Percentiles rank a stretch among this genome's conserved stretches.
These are phyloP conservation scores for Silurus asotus DNA, from an alignment of 2,113 vertebrate genomes.

Conservation along the genomic window DNA sequence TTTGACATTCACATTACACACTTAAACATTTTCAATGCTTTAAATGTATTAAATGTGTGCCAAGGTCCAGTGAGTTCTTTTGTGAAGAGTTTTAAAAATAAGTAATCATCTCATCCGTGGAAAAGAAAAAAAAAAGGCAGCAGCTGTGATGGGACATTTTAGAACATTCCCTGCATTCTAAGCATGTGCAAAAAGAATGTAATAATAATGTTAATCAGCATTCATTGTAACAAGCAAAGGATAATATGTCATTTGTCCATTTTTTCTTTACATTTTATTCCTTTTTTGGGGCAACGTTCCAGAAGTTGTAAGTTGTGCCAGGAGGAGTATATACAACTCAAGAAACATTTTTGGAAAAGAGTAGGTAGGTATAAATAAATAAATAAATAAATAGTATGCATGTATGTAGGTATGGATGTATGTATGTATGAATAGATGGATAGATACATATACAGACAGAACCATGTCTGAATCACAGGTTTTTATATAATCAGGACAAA, in stretches of 20 bases:
- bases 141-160: conserved; percentile 18
- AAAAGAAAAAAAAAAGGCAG: background rate
- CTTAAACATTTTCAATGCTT: conserved; percentile 42
- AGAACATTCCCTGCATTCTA: conserved; percentile 10
- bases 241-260: background rate
- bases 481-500: background rate
- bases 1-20: conserved; percentile 50
- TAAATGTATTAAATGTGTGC: conserved; percentile 48
- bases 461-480: no score
- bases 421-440: background rate
- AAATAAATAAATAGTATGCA: background rate
- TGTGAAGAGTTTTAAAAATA: conserved; percentile 42
- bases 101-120: conserved; percentile 32
- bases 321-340: background rate
- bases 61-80: conserved; percentile 24
- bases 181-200: background rate
- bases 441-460: background rate
- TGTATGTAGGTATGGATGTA: background rate
- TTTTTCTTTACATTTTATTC: background rate
- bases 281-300: background rate
- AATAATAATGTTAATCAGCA: conserved; percentile 27
- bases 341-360: background rate
- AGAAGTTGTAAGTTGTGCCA: background rate
- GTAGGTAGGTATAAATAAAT: background rate
- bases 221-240: conserved; percentile 1